Base-by-base conservation (phyloP, 1,140 invertebrate genomes). In the Rhopalosiphum padi region DNA sequence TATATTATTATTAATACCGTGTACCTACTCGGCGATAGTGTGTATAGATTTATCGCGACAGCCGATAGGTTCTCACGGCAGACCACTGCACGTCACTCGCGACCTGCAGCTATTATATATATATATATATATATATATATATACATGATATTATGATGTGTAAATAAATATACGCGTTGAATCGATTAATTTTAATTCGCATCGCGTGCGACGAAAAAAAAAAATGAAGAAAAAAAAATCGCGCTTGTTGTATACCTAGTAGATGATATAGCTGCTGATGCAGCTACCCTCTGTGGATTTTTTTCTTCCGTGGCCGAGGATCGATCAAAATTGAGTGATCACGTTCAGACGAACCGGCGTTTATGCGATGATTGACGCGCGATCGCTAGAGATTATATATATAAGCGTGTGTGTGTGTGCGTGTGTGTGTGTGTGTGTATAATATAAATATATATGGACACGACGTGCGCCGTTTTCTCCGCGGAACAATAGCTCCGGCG, bases 271-370 rank as follows among this genome's bases (percentile, higher is more conserved):
- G 60, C 60, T 15, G n/a, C 30, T 8, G 60, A 11, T 15, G 30
- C 11, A 18, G 37, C 30, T 48, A 88, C 86, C 43, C 43, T 48
- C 11, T 85, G n/a, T 7, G n/a, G 85, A 68, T 91, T 68, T 68
- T 46, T 60, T 23, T 60, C 11, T 90, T 7, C 37, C 35, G 30
- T 6, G 43, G 51, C 30, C 90, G 60, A 37, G 22, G n/a, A 83
- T 51, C 68, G 55, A 91, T 91, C 90, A 37, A 83, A 91, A 92
- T 92, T 92, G 46, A 92, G 91, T n/a, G 91, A 92, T 92, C 91
- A 92, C 88, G 88, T 85, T 83, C 91, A 21, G 90, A 77, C 90
- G 30, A 23, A 41, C 35, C 53, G 85, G 43, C 37, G 23, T 15
- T n/a, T 30, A 23, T 90, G 23, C 30, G 90, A 91, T 91, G 90